Evolutionary conservation across 2,113 vertebrate species (phyloP), one percentile per base, ranked within the genome.

Genomic region (Scomber japonicus): DNA sequence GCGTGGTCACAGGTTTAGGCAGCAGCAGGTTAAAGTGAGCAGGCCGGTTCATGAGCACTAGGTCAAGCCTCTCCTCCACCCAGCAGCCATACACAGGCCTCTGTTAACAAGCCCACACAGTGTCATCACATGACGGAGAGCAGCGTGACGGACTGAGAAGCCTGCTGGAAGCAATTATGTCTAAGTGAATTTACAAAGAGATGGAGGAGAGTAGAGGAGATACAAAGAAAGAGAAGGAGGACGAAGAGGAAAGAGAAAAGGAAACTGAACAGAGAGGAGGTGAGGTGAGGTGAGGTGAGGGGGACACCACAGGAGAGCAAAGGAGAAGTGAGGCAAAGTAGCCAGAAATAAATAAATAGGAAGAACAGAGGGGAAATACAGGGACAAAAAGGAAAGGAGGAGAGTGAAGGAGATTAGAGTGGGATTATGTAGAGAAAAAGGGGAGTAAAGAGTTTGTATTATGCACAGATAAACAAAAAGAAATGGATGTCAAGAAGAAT

Each of bases 111-210:
- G 80, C 76, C 57, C 69, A 62, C 73, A 83, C 74, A 90, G 67
- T 80, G 56, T 84, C 90, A 91, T 95, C 95, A 95, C 95, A 95
- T 95, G 95, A 95, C 66, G 14, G 82, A 55, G 53, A 83, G 82
- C 93, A 96, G 88, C 92, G 94, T 96, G 95, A 95, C 75, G 61
- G 61, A 77, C 68, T n/a, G 64, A 87, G 84, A 88, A 88, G 86
- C 74, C 91, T 94, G 92, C 75, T 93, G 91, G 86, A 93, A 94
- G 93, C 92, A 94, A 95, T 96, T 95, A 94, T 55, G 76, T 71
- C 53, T 94, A 95, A 95, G 78, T 95, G 86, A 93, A 94, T 95
- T 95, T 92, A 86, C 56, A 88, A 86, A 89, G 76, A 68, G 60
- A 80, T 55, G 46, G 31, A 66, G 54, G 17, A 67, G 63, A 31